Conservation (phyloP, 2,888 invertebrate species). For the Chaetoderma sp. region DNA sequence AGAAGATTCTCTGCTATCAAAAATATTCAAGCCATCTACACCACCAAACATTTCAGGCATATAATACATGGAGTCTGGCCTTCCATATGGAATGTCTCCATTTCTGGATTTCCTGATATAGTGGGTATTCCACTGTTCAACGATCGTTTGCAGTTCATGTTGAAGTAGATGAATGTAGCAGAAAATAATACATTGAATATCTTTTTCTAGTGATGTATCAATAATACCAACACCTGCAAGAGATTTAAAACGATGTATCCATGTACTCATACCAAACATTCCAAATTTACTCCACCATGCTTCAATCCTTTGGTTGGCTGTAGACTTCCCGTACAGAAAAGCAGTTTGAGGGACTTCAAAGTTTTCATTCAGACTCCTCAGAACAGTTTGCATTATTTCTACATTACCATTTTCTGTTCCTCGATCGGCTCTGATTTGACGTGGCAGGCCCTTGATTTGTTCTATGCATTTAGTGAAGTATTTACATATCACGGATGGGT, state of each 20-base stretch:
- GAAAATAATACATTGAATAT: background rate
- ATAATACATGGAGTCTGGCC: background rate
- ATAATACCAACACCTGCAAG: background rate
- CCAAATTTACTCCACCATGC: conserved; percentile 10
- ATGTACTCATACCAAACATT: background rate
- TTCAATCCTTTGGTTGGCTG: too few species aligned
- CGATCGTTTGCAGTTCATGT: background rate
- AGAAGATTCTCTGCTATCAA: background rate
- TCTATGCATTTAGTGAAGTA: background rate
- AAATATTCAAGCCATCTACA: background rate
- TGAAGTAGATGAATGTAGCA: background rate
- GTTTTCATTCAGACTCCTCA: background rate
- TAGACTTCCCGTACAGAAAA: background rate
- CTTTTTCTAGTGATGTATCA: background rate
- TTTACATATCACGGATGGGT: conserved; percentile 7
- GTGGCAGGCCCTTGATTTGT: background rate
- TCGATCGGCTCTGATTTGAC: background rate
- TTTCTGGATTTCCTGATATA: background rate
- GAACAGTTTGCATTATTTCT: background rate
- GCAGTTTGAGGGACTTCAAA: background rate
- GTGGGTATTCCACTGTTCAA: conserved; percentile 8
- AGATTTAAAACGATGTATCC: background rate
- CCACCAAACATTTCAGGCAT: background rate
- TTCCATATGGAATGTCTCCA: too few species aligned
- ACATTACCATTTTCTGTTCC: conserved; percentile 13